Conservation (phyloP, 2,888 invertebrate genomes). For the Idaea aversata region DNA sequence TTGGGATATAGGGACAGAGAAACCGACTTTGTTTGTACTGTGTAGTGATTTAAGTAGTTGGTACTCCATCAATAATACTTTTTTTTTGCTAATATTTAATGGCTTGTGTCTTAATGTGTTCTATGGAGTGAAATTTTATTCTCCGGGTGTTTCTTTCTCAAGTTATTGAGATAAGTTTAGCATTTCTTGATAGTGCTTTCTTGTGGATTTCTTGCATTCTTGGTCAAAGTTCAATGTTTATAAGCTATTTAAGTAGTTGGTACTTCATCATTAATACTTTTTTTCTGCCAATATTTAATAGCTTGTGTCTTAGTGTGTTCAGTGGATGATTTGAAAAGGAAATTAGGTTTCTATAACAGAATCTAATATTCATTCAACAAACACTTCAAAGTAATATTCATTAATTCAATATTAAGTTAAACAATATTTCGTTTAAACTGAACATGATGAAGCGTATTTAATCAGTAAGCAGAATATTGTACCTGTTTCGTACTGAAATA, state of each 20-base stretch:
- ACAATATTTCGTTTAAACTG: conserved; percentile 22
- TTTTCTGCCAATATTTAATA: too few species aligned
- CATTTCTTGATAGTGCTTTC: too few species aligned
- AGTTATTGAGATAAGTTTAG: conserved; percentile 27
- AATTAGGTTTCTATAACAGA: neutral
- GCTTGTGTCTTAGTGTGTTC: too few species aligned
- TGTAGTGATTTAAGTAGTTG: too few species aligned
- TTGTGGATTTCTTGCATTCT: too few species aligned
- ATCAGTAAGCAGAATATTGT: conserved; percentile 11
- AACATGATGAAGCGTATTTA: conserved; percentile 22
- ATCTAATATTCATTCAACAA: conserved; percentile 13
- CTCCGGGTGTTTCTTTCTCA: conserved; percentile 25
- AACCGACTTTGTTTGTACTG: too few species aligned
- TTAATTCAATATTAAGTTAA: conserved; percentile 20
- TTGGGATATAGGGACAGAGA: too few species aligned
- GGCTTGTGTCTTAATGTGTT: too few species aligned
- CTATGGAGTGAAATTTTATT: conserved; percentile 8
- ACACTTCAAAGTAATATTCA: conserved; percentile 19
- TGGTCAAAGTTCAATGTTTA: too few species aligned
- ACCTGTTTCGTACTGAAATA: conserved; percentile 4
- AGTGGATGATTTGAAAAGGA: neutral
- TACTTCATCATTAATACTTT: too few species aligned
- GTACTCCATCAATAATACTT: too few species aligned
- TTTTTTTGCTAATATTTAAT: too few species aligned
- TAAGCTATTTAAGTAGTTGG: neutral